phyloP scores from a whole-genome alignment of 2,888 invertebrate species.

The Caenorhabditis sp. region DNA sequence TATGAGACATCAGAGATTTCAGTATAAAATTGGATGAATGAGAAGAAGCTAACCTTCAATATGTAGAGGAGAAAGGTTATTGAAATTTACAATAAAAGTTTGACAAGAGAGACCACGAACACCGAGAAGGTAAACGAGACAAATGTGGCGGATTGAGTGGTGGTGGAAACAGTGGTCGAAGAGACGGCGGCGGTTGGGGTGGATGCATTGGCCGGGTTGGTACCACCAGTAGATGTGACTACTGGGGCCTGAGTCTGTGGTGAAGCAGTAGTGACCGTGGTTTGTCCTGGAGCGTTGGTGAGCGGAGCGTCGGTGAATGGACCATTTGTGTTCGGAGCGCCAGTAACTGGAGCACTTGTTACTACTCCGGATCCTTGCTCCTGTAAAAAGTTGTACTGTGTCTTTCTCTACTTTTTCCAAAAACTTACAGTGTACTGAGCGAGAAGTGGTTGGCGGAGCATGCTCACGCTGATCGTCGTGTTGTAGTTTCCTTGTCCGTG shows the following conservation, averaged over 20 bases:
- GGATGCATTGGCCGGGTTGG: not conserved
- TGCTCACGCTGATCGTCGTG: conserved; percentile 56
- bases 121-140: conserved; percentile 21
- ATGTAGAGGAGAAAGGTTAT: not conserved
- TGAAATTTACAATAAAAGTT: conserved; percentile 29
- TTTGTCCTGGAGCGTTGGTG: not conserved
- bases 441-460: conserved; percentile 65
- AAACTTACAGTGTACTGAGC: conserved; percentile 63
- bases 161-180: conserved; percentile 1
- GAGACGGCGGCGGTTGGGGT: not conserved
- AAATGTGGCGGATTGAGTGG: conserved; percentile 3
- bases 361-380: conserved; percentile 28
- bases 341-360: not conserved
- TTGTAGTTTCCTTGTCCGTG: conserved; percentile 62
- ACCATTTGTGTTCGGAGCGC: conserved; percentile 1
- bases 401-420: not conserved
- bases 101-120: conserved; percentile 19
- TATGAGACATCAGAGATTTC: conserved; percentile 7
- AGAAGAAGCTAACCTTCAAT: not conserved
- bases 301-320: not conserved
- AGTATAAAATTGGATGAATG: not conserved
- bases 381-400: conserved; percentile 8
- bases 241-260: not conserved
- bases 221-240: not conserved
- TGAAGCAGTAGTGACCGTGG: conserved; percentile 1